These are phyloP conservation scores for Sebastes steindachneri DNA, from an alignment of 2,797 vertebrate genomes.

Conservation along the genomic window DNA sequence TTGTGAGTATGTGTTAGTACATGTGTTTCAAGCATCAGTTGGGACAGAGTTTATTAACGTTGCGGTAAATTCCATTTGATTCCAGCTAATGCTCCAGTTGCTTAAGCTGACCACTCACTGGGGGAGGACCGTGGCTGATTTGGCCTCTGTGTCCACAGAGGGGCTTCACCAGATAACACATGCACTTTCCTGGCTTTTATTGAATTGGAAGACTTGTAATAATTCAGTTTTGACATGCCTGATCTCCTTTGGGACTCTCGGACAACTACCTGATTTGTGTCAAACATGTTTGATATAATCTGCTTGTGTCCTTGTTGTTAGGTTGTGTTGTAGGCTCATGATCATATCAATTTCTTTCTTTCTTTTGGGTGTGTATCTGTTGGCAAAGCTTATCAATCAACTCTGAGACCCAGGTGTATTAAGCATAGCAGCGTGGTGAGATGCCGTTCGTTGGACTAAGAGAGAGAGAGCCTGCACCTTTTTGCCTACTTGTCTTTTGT, in stretches of 20 bases:
- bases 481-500: not conserved
- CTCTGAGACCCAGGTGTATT: not conserved
- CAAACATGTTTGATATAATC: not conserved
- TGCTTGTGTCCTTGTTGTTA: not conserved
- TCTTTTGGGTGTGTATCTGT: not conserved
- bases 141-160: not conserved
- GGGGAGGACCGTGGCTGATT: not conserved
- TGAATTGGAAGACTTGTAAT: not conserved
- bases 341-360: not conserved
- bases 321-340: not conserved
- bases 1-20: not conserved
- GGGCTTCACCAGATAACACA: not conserved
- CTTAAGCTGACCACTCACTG: conserved; percentile 13
- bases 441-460: not conserved
- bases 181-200: not conserved
- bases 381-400: not conserved
- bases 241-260: not conserved
- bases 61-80: conserved; percentile 35
- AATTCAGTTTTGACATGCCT: not conserved
- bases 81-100: conserved; percentile 23
- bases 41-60: conserved; percentile 25
- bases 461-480: not conserved
- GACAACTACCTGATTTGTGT: not conserved
- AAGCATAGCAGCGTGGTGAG: not conserved
- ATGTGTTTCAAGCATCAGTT: not conserved